Evolutionary conservation across 2,888 invertebrate species (phyloP).

Genomic region (Drosophila pegasa): DNA sequence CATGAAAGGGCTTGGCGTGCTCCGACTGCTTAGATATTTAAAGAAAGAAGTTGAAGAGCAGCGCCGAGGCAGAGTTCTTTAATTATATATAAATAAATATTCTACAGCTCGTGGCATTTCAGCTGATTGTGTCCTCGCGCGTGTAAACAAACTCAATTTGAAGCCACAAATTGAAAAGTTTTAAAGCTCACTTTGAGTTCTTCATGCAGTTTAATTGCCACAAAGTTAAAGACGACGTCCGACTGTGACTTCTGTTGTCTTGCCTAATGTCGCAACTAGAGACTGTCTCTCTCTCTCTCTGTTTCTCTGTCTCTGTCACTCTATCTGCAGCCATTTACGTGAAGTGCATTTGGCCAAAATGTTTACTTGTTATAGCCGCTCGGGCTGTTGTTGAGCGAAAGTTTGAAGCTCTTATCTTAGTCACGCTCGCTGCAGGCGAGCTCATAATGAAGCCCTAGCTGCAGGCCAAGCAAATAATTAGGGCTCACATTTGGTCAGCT

Average conservation of each 20-base stretch:
- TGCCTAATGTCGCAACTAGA: slow-evolving; percentile 28
- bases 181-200: slow-evolving; percentile 12
- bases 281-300: background rate
- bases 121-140: too few relatives aligned
- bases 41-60: background rate
- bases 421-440: slow-evolving; percentile 66
- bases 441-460: slow-evolving; percentile 45
- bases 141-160: background rate
- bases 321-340: slow-evolving; percentile 31
- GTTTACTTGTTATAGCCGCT: slow-evolving; percentile 28
- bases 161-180: slow-evolving; percentile 19
- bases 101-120: too few relatives aligned
- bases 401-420: slow-evolving; percentile 69
- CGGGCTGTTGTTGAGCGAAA: slow-evolving; percentile 35
- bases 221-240: slow-evolving; percentile 23
- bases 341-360: slow-evolving; percentile 51
- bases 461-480: slow-evolving; percentile 54
- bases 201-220: slow-evolving; percentile 26
- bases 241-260: slow-evolving; percentile 38
- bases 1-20: too few relatives aligned
- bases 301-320: background rate
- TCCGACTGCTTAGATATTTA: too few relatives aligned
- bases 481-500: slow-evolving; percentile 53
- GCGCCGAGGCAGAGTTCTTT: too few relatives aligned
- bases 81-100: background rate